Base-by-base conservation (phyloP, 2,888 invertebrate genomes). In the Machimus atricapillus region DNA sequence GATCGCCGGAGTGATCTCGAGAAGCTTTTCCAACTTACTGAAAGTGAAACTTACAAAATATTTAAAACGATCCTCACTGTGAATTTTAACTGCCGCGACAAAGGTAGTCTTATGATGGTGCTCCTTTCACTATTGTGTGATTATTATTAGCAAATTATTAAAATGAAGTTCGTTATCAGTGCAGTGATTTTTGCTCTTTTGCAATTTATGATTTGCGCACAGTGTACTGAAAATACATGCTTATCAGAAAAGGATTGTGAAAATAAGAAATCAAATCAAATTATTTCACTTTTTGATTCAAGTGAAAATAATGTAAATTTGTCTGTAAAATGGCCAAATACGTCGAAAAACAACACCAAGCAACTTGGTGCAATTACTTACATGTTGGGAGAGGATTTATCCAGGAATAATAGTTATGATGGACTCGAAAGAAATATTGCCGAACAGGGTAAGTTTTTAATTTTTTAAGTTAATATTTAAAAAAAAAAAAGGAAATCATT, bases 201-300 rank as follows among this genome's bases (percentile, higher is more conserved):
- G 52, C 27, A 79, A 79, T 52, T 79, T 12, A n/a, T 79, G 14
- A 23, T 79, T 14, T 79, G 7, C 43, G 31, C 79, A 43, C 79
- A 79, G 14, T 23, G 79, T 79, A 7, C 31, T 31, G 56, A 79
- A 31, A 46, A 79, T 27, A 16, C 19, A 52, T 79, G 79, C 31
- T 52, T 16, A 79, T 46, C 79, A 14, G 52, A 14, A 14, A 46
- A 31, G 27, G 79, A 79, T 79, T 52, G 52, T 79, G 37, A 14
- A n/a, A 79, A 79, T 27, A 7, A n/a, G n/a, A 27, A 12, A 52
- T 79, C 27, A 27, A 79, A 52, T 9, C n/a, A 52, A 79, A 79
- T 52, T 52, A 52, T 27, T 52, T 79, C 79, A 79, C 79, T 79
- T 79, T 79, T 52, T 52, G 79, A 79, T 79, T 79, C 40, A 79